Evolutionary conservation across 2,113 vertebrate species (phyloP).

Genomic region (Xiphophorus hellerii): DNA sequence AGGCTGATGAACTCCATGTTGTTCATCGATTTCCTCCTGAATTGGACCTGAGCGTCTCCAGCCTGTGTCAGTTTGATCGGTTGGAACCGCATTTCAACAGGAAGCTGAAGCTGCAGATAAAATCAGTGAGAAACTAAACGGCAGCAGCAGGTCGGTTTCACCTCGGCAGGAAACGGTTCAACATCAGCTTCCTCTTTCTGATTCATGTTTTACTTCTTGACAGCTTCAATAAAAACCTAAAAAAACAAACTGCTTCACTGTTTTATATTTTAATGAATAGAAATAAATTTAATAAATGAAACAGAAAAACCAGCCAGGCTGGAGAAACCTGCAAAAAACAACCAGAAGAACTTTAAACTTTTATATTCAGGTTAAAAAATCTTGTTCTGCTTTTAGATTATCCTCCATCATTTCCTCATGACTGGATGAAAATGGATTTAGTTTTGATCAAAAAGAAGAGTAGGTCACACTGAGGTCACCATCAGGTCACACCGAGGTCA

Average conservation of each 20-base stretch:
- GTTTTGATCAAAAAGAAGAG: too few relatives aligned
- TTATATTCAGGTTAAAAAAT: too few relatives aligned
- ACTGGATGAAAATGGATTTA: too few relatives aligned
- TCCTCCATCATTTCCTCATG: too few relatives aligned
- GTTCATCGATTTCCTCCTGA: not conserved
- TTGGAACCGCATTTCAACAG: conserved; percentile 66
- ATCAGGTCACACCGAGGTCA: too few relatives aligned
- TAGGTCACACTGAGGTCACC: too few relatives aligned
- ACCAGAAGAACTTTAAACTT: too few relatives aligned
- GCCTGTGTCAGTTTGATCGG: conserved; percentile 28
- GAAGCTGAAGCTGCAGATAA: conserved; percentile 48
- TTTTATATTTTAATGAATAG: too few relatives aligned
- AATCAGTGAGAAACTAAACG: conserved; percentile 26
- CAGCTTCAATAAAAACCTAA: not conserved
- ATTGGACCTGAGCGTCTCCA: not conserved
- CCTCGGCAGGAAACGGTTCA: conserved; percentile 16
- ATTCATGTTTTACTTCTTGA: not conserved
- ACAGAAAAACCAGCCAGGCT: too few relatives aligned
- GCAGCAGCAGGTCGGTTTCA: conserved; percentile 8
- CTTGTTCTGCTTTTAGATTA: too few relatives aligned
- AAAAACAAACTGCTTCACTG: not conserved
- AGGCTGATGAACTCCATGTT: not conserved
- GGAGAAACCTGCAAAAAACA: too few relatives aligned
- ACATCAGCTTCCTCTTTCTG: not conserved
- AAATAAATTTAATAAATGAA: too few relatives aligned